Percentiles rank a stretch among this genome's conserved stretches.
phyloP scores from a whole-genome alignment of 2,797 vertebrate genomes.

The Vireo griseus region DNA sequence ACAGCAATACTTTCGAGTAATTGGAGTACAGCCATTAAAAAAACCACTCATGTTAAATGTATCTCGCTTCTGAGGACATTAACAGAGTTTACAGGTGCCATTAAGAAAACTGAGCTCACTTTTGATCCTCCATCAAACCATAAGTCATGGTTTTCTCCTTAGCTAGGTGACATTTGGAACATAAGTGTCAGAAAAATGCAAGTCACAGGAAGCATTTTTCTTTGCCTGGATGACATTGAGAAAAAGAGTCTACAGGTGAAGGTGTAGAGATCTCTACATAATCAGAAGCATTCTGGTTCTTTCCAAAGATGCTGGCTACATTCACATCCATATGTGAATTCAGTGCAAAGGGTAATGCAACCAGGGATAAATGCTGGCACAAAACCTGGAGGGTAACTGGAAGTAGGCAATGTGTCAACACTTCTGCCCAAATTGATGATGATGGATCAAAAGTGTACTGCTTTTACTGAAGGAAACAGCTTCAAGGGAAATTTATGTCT shows the following conservation, averaged over 20 bases:
- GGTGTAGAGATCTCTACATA: neutral
- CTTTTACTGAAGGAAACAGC: too few relatives aligned
- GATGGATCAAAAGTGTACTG: neutral
- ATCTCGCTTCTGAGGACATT: neutral
- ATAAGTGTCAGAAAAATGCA: neutral
- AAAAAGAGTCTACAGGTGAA: neutral
- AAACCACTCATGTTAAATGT: neutral
- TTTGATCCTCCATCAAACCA: neutral
- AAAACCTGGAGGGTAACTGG: neutral
- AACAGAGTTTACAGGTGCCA: accelerated
- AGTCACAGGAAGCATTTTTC: neutral
- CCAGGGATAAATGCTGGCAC: accelerated
- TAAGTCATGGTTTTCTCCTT: neutral
- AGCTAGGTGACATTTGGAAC: neutral
- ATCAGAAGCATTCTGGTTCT: neutral
- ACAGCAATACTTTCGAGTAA: neutral
- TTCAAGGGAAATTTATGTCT: neutral
- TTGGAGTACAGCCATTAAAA: neutral
- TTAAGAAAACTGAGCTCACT: neutral
- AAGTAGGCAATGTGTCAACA: neutral
- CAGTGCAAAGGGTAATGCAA: neutral
- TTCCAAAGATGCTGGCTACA: neutral
- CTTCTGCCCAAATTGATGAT: neutral
- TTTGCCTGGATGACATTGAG: neutral
- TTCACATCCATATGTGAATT: neutral